These are phyloP conservation scores for Hippocampus barbouri DNA, from an alignment of 2,113 vertebrate genomes.

Conservation along the genomic window DNA sequence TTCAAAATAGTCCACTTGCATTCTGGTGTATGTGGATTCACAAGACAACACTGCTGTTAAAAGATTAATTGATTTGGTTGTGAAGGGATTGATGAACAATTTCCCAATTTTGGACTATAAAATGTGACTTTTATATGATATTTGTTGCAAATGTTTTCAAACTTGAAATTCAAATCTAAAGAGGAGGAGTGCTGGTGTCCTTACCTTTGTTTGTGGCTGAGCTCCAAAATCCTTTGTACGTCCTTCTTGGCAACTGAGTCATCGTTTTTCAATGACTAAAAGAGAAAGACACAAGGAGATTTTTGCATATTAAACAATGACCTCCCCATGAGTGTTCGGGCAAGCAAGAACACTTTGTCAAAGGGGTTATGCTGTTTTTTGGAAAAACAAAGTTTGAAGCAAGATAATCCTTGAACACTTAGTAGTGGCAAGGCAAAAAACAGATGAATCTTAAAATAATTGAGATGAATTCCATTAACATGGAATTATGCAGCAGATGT, in stretches of 20 bases:
- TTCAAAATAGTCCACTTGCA: background rate
- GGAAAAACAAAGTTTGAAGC: background rate
- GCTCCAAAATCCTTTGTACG: constrained; percentile 89
- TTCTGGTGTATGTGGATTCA: background rate
- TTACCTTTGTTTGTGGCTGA: constrained; percentile 96
- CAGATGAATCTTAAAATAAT: constrained; percentile 7
- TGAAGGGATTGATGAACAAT: background rate
- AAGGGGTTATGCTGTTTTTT: too few relatives aligned
- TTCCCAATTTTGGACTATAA: background rate
- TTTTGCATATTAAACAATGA: constrained; percentile 15
- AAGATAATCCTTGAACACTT: background rate
- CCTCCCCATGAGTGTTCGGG: background rate
- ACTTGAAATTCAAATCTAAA: background rate
- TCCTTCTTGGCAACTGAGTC: constrained; percentile 86
- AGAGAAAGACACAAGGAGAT: constrained; percentile 31
- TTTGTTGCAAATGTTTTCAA: constrained; percentile 2
- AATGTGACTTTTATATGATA: background rate
- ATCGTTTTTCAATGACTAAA: constrained; percentile 86
- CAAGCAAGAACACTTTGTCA: background rate
- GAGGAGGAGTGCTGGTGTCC: constrained; percentile 1
- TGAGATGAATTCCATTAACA: constrained; percentile 9
- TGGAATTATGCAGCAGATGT: constrained; percentile 31
- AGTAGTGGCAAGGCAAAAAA: background rate
- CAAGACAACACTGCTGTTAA: background rate
- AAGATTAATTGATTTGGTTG: background rate